Base-by-base conservation (phyloP, 2,113 vertebrate genomes). In the Poeciliopsis prolifica region DNA sequence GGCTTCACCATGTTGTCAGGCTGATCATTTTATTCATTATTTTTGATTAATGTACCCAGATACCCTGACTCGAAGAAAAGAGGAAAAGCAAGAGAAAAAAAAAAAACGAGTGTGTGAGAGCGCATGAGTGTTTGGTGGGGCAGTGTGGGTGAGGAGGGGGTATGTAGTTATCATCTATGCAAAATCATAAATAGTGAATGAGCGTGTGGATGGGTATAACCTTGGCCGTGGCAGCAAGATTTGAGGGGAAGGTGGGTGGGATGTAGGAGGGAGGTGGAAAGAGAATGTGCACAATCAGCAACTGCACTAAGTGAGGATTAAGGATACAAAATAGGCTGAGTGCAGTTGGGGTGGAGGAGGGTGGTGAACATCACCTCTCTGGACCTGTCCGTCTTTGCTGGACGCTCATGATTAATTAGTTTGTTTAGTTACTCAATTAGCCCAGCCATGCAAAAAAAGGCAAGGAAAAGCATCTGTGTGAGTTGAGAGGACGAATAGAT, bases 11-110 rank as follows among this genome's bases (percentile, higher is more conserved):
- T 96, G 96, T 97, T 98, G 97, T 98, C 97, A 97, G 95, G 94
- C 90, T 95, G 96, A 99, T 98, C 97, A 98, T 98, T 99, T 98
- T 98, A 99, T 98, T 99, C 97, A 98, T 99, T 98, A 98, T 98
- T 98, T 99, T 99, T 99, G 97, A 99, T 99, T 98, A 98, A 99
- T 99, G 97, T 95, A 95, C 95, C 95, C 95, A 95, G 95, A 97
- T 97, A 96, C 94, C 96, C 96, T 95, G 95, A 97, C 93, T 97
- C 95, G 95, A 94, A 94, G 88, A 93, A 86, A 91, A 93, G 89
- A 89, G 85, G 84, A 67, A 37, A 67, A 42, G 37, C 26, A 26
- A 37, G 1, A 67, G 10, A 67, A 37, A 37, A 37, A 37, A 37
- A 37, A 35, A 11, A 37, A 65, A 62, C 28, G 35, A 35, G 58